phyloP scores from a whole-genome alignment of 2,888 invertebrate species.

The Thera obeliscata region DNA sequence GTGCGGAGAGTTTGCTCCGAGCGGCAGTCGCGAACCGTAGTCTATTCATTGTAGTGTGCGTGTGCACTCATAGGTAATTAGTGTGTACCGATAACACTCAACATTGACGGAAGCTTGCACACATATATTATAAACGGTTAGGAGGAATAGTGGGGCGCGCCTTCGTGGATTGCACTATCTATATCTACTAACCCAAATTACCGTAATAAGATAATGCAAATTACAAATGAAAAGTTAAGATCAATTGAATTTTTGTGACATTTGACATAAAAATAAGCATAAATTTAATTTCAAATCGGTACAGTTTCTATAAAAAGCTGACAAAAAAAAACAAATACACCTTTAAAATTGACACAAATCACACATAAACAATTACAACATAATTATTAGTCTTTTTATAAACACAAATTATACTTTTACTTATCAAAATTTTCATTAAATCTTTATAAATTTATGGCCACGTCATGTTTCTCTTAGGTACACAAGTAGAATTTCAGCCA shows the following conservation, averaged over 20 bases:
- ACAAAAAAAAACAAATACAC: neutral
- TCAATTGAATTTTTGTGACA: conserved; percentile 24
- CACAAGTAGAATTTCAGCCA: conserved; percentile 31
- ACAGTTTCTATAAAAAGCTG: neutral
- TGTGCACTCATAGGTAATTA: no score
- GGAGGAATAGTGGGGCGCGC: no score
- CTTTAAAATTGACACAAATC: conserved; percentile 24
- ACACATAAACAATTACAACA: conserved; percentile 58
- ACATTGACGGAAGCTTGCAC: no score
- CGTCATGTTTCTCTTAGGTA: conserved; percentile 54
- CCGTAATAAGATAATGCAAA: conserved; percentile 21
- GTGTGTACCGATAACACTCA: no score
- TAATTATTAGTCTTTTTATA: conserved; percentile 61
- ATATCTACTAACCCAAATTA: conserved; percentile 21
- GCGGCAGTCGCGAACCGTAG: no score
- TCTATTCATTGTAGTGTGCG: no score
- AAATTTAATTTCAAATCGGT: neutral
- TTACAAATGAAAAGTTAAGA: conserved; percentile 12
- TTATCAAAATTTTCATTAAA: conserved; percentile 32
- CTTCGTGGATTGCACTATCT: no score
- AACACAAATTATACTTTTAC: conserved; percentile 34
- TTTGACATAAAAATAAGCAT: neutral
- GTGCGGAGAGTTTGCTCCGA: no score
- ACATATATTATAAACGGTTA: no score
- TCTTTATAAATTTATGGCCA: conserved; percentile 57